Evolutionary conservation across 2,888 invertebrate species (phyloP).

Genomic region (Molanna angustata): DNA sequence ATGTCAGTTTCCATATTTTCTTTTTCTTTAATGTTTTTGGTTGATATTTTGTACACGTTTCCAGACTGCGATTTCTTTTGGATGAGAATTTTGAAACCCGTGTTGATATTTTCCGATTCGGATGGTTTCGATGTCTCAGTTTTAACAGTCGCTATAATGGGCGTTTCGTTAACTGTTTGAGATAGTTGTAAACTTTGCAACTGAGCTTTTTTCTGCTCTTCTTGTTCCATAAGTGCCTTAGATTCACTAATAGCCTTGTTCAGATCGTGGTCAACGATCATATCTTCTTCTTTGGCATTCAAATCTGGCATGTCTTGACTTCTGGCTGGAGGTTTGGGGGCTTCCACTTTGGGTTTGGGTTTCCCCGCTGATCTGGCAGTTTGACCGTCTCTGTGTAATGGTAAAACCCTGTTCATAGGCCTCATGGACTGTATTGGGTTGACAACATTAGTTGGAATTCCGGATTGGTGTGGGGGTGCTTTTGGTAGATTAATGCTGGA

Average conservation of each 20-base stretch:
- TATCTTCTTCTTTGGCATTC: slow-evolving; percentile 52
- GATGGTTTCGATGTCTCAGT: slow-evolving; percentile 47
- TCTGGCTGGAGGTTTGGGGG: slow-evolving; percentile 38
- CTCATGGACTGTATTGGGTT: slow-evolving; percentile 64
- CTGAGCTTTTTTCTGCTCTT: slow-evolving; percentile 42
- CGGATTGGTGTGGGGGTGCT: slow-evolving; percentile 58
- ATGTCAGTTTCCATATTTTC: slow-evolving; percentile 40
- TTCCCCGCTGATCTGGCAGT: slow-evolving; percentile 51
- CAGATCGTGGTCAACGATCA: slow-evolving; percentile 50
- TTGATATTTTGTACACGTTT: slow-evolving; percentile 39
- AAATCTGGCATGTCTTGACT: slow-evolving; percentile 55
- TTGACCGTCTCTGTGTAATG: slow-evolving; percentile 68
- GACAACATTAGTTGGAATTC: slow-evolving; percentile 69
- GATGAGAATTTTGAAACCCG: slow-evolving; percentile 15
- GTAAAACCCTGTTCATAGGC: slow-evolving; percentile 76
- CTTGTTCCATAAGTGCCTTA: slow-evolving; percentile 52
- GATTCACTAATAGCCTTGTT: slow-evolving; percentile 54
- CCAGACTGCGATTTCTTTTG: slow-evolving; percentile 36
- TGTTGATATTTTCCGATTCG: slow-evolving; percentile 35
- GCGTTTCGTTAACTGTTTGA: slow-evolving; percentile 33
- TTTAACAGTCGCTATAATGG: slow-evolving; percentile 40
- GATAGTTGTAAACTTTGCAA: slow-evolving; percentile 30
- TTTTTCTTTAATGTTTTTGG: slow-evolving; percentile 39
- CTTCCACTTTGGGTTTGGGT: slow-evolving; percentile 35
- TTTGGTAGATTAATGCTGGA: slow-evolving; percentile 61